phyloP scores from a whole-genome alignment of 1,140 invertebrate genomes.

The Drosophila nigromelanica region DNA sequence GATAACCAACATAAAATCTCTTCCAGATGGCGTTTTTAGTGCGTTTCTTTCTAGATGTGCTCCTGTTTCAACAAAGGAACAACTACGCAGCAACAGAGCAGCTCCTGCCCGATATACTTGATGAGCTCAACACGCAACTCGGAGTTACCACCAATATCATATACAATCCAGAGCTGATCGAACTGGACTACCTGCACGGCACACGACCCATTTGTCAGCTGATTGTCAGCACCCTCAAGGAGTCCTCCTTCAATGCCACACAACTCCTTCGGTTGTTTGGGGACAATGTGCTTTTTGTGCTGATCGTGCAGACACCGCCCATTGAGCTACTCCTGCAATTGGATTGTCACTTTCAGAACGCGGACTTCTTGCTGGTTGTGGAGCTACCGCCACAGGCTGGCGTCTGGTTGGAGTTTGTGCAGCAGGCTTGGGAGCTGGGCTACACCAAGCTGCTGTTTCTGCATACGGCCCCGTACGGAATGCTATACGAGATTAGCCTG shows the following conservation, averaged over 20 bases:
- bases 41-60: slow-evolving; percentile 2
- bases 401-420: slow-evolving; percentile 36
- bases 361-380: slow-evolving; percentile 47
- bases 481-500: slow-evolving; percentile 43
- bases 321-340: slow-evolving; percentile 21
- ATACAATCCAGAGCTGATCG: slow-evolving; percentile 18
- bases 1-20: slow-evolving; percentile 5
- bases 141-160: slow-evolving; percentile 39
- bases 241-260: slow-evolving; percentile 20
- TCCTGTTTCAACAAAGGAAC: background rate
- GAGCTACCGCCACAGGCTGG: background rate
- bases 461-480: background rate
- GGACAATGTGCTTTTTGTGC: slow-evolving; percentile 39
- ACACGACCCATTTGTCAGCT: slow-evolving; percentile 13
- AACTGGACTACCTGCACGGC: slow-evolving; percentile 4
- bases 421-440: slow-evolving; percentile 30
- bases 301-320: slow-evolving; percentile 30
- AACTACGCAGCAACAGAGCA: background rate
- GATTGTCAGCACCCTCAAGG: slow-evolving; percentile 16
- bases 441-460: slow-evolving; percentile 43
- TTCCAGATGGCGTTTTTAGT: slow-evolving; percentile 53
- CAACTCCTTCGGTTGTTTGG: slow-evolving; percentile 12
- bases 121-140: slow-evolving; percentile 49
- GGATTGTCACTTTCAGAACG: slow-evolving; percentile 32
- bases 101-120: slow-evolving; percentile 20